Conservation (phyloP, 2,888 invertebrate genomes). For the Cactoblastis cactorum region DNA sequence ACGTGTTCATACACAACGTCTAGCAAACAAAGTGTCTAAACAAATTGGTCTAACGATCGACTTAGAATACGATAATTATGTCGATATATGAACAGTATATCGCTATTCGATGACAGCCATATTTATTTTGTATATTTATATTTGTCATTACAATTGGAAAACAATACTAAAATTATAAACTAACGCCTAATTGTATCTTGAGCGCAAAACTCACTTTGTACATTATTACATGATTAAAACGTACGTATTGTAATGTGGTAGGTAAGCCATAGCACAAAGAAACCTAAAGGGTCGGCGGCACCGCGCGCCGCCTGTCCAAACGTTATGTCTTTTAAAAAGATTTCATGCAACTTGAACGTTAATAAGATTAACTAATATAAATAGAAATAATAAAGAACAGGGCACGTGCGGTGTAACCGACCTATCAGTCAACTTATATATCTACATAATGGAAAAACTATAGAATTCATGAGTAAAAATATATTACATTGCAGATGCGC, state of each 20-base stretch:
- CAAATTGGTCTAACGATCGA: slow-evolving; percentile 24
- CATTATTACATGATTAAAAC: slow-evolving; percentile 70
- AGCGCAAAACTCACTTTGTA: slow-evolving; percentile 76
- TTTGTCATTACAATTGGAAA: slow-evolving; percentile 39
- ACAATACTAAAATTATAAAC: slow-evolving; percentile 35
- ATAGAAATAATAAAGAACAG: slow-evolving; percentile 34
- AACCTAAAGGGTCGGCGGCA: slow-evolving; percentile 19
- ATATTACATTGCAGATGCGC: slow-evolving; percentile 38
- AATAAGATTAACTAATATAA: slow-evolving; percentile 29
- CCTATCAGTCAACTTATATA: slow-evolving; percentile 31
- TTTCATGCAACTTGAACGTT: slow-evolving; percentile 21
- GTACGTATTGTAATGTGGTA: slow-evolving; percentile 51
- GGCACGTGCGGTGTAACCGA: slow-evolving; percentile 32
- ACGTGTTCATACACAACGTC: background rate
- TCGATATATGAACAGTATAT: slow-evolving; percentile 44
- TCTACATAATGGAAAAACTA: slow-evolving; percentile 40
- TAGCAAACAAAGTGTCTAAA: slow-evolving; percentile 20
- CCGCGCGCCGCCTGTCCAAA: slow-evolving; percentile 29
- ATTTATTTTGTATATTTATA: slow-evolving; percentile 44
- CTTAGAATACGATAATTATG: slow-evolving; percentile 27
- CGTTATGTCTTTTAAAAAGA: slow-evolving; percentile 44
- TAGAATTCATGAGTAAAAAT: slow-evolving; percentile 40
- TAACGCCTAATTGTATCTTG: slow-evolving; percentile 69
- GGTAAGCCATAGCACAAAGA: slow-evolving; percentile 59
- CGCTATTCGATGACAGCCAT: slow-evolving; percentile 52